These are phyloP conservation scores for Octopus bimaculoides DNA, from an alignment of 1,140 invertebrate species.

Conservation along the genomic window DNA sequence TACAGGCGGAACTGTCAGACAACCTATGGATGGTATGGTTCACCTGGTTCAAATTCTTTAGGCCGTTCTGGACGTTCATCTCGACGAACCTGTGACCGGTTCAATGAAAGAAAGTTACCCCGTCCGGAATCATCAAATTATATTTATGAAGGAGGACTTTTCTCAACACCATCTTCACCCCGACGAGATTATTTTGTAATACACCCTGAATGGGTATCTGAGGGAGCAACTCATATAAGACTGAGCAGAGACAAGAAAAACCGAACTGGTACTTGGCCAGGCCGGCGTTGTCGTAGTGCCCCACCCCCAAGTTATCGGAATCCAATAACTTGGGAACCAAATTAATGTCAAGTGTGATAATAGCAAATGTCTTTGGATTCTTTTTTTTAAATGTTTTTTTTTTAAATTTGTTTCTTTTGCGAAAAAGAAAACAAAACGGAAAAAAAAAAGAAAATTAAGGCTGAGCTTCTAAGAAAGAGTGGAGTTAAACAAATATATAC, in stretches of 20 bases:
- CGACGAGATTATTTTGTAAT: conserved; percentile 6
- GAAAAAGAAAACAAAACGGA: no score
- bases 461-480: no score
- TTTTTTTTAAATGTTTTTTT: no score
- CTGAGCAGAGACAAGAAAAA: not conserved
- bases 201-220: conserved; percentile 12
- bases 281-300: conserved; percentile 38
- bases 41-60: not conserved
- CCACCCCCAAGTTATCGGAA: conserved; percentile 37
- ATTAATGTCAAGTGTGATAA: not conserved
- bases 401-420: no score
- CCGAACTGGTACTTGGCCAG: conserved; percentile 35
- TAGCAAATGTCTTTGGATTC: no score
- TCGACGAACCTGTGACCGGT: not conserved
- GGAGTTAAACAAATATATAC: no score
- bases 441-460: no score
- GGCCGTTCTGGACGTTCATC: not conserved
- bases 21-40: conserved; percentile 4
- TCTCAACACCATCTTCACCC: not conserved
- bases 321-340: conserved; percentile 38
- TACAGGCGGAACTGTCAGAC: conserved; percentile 4
- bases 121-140: conserved; percentile 5
- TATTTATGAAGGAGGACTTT: conserved; percentile 10
- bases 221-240: not conserved
- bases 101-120: not conserved